Evolutionary conservation across 2,113 vertebrate genomes (phyloP), one percentile per base, ranked within the genome.

Genomic region (Gopherus flavomarginatus): DNA sequence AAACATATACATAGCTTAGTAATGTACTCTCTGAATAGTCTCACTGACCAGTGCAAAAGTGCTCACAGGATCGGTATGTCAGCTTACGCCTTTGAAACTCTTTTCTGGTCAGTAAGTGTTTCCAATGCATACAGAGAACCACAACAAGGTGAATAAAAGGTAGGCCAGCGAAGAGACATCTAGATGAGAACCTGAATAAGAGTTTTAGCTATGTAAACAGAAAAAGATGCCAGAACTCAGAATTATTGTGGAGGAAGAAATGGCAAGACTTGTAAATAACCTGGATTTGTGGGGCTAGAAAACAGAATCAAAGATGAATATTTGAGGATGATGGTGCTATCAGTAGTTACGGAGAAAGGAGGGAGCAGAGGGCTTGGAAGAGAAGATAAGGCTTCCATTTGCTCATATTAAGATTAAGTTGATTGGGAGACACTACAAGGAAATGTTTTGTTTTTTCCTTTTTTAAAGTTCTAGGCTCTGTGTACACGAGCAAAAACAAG

Each of bases 1-100:
- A 92, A 96, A 95, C 57, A 72, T 24, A 65, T 87, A 83, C 49
- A 35, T n/a, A 88, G 85, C 81, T 93, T 79, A 87, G 38, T 57
- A 44, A 21, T 87, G 62, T 85, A 75, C 57, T 85, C 22, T 89
- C 72, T 49, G 11, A 89, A n/a, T 12, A 47, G 27, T 81, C 11
- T n/a, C 12, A 42, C 6, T 93, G 69, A 26, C 29, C 17, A 42
- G 26, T 87, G 29, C 26, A 92, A 29, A 47, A 81, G 26, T 56
- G 11, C 80, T 87, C 90, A 93, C 87, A 89, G 69, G 87, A 82
- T 83, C 38, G 88, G 75, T 79, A 75, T 94, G 83, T 17, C 79
- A 90, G 0, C 16, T 83, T 52, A 44, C 2, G 4, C n/a, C 72
- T 77, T 77, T 44, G 42, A 44, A 77, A 44, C 72, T 77, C 22